Base-by-base conservation (phyloP, 1,140 invertebrate species). In the Hydropsyche tenuis region DNA sequence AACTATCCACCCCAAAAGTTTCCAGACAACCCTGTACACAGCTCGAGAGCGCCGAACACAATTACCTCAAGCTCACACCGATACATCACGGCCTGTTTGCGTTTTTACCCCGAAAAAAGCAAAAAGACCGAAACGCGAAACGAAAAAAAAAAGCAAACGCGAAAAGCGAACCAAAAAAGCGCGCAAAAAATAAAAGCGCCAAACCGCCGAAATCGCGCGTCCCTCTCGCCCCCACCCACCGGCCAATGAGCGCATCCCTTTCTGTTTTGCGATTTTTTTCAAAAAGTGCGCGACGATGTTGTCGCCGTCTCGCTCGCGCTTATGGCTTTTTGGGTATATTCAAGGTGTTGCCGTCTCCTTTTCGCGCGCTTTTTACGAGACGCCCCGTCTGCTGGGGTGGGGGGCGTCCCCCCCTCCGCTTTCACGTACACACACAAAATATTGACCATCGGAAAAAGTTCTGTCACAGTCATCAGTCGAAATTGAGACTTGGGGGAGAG, bases 401-500 rank as follows among this genome's bases (percentile, higher is more conserved):
- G 82, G 82, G 82, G 81, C 83, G 82, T 9, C 6, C 16, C 16
- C 16, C 48, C 14, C 48, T 7, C 7, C 48, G 1, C 9, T 20
- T 20, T 48, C 46, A 48, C 46, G 16, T 82, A 81, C 81, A 81
- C 83, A 85, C 83, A 82, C 83, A 84, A 85, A 85, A 85, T 85
- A 85, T 85, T 85, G 84, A 85, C 84, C 84, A 85, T 85, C 83
- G 84, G 84, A 85, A 85, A 85, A 85, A 85, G 84, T 85, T 84
- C 82, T 82, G 81, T 85, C 83, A 83, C 83, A 85, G 83, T 84
- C 84, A 85, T 85, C 84, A 85, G 84, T 85, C 84, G 84, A 84
- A 85, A 84, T 81, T 79, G 82, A 83, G 81, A 83, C 83, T 81
- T 79, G 80, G 66, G 82, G 78, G 82, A 82, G 82, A 74, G 82